These are phyloP conservation scores for Catonia carolina DNA, from an alignment of 2,888 invertebrate genomes.

Conservation along the genomic window DNA sequence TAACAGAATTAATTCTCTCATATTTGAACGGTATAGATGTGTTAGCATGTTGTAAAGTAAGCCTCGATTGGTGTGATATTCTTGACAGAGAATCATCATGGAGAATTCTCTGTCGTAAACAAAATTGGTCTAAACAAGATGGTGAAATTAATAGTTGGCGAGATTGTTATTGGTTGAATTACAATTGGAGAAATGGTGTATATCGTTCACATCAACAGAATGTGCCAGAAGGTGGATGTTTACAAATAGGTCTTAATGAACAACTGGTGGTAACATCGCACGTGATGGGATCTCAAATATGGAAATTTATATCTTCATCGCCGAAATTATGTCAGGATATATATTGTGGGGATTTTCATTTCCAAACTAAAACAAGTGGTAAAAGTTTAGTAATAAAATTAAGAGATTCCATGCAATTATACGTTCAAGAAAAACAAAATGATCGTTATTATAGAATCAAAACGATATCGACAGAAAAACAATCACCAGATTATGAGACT, in stretches of 20 bases:
- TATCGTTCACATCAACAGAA: neutral
- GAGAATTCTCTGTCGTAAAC: neutral
- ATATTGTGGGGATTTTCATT: slow-evolving; percentile 1
- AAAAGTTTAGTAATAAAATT: neutral
- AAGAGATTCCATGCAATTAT: neutral
- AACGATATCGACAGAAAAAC: neutral
- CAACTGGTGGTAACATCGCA: neutral
- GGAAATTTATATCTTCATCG: neutral
- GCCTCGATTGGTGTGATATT: neutral
- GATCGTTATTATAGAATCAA: neutral
- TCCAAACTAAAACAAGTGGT: neutral
- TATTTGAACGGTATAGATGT: neutral
- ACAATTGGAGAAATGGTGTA: neutral
- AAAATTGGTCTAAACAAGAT: neutral
- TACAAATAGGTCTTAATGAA: neutral
- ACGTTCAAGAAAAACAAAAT: neutral
- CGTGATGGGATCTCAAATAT: neutral
- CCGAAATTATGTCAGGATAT: neutral
- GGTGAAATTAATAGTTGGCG: neutral
- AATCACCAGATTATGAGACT: neutral
- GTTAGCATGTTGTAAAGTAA: neutral
- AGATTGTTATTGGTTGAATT: neutral
- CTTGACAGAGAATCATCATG: neutral
- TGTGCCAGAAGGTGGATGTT: neutral
- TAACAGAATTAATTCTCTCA: neutral